A percentile compares a stretch with the other conserved stretches of the same genome.
These are phyloP conservation scores for Luperina nickerlii DNA, from an alignment of 2,888 invertebrate species.

Conservation along the genomic window DNA sequence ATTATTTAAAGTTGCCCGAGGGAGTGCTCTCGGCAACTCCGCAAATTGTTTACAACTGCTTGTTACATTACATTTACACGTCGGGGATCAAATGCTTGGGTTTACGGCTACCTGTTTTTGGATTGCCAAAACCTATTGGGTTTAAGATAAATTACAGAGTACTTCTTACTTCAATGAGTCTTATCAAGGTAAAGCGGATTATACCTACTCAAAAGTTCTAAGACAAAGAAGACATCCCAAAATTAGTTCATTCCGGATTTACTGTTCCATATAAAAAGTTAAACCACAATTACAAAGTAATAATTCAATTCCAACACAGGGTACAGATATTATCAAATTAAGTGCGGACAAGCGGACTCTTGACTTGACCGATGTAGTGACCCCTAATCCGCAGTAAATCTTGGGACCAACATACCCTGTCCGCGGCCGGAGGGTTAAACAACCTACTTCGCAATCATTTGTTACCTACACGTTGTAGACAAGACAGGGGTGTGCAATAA, in stretches of 20 bases:
- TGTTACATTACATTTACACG: slow-evolving; percentile 66
- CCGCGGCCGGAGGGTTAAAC: slow-evolving; percentile 83
- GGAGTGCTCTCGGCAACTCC: slow-evolving; percentile 75
- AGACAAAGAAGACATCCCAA: background rate
- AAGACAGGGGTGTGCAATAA: slow-evolving; percentile 76
- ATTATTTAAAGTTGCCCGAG: slow-evolving; percentile 88
- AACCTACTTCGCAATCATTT: slow-evolving; percentile 87
- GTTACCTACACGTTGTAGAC: slow-evolving; percentile 84
- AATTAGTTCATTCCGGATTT: background rate
- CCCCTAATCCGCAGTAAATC: slow-evolving; percentile 90
- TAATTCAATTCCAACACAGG: slow-evolving; percentile 77
- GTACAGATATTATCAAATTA: slow-evolving; percentile 83
- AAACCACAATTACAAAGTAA: slow-evolving; percentile 45
- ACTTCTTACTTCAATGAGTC: background rate
- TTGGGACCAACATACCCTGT: slow-evolving; percentile 78
- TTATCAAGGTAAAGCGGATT: background rate
- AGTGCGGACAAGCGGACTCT: slow-evolving; percentile 83
- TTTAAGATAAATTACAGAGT: slow-evolving; percentile 1
- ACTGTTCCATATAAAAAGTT: background rate
- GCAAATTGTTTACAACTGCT: slow-evolving; percentile 84
- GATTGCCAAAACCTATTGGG: background rate
- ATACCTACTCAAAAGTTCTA: background rate
- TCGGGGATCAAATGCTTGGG: slow-evolving; percentile 47
- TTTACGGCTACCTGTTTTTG: slow-evolving; percentile 49
- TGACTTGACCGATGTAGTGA: slow-evolving; percentile 89